Base-by-base conservation (phyloP, 2,888 invertebrate genomes). In the Pollenia angustigena region DNA sequence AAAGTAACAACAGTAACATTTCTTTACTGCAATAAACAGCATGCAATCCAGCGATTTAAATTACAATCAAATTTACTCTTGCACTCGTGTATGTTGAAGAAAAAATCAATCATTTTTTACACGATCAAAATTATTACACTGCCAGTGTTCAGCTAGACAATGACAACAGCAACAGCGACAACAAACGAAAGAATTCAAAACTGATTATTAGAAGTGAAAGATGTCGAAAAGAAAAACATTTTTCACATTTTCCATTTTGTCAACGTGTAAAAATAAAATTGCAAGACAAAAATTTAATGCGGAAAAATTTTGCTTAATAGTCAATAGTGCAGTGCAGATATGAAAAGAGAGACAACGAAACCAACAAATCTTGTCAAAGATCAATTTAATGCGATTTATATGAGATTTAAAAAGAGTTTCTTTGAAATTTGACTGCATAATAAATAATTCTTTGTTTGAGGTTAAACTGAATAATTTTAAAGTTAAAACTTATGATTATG, bases 21-120 rank as follows among this genome's bases (percentile, higher is more conserved):
- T 76, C 40, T 40, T 50, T 60, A 48, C 11, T 66, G 44, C 58
- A 80, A 80, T 64, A 80, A 84, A 83, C 76, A 81, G 54, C 83
- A 87, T 84, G 84, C 83, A 87, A 84, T 78, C 68, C 9, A 32
- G 7, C 64, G 50, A 54, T 64, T 86, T 71, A 79, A 75, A 83
- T 79, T 79, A 75, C 69, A 80, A 52, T 76, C 80, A 75, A 75
- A 75, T 71, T 71, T 56, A 81, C 64, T 50, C n/a, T 78, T 71
- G 32, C 62, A 50, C 66, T 16, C 52, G 40, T 50, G 58, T 71
- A 42, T 71, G 64, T 56, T 44, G 40, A 71, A 58, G 50, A 16
- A 56, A 64, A 78, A 78, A 68, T 84, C 81, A 78, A 84, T 81
- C 44, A 78, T 81, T 80, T 74, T 64, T 72, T 72, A 60, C 58